Evolutionary conservation across 2,113 vertebrate species (phyloP).

Genomic region (Tyto alba): DNA sequence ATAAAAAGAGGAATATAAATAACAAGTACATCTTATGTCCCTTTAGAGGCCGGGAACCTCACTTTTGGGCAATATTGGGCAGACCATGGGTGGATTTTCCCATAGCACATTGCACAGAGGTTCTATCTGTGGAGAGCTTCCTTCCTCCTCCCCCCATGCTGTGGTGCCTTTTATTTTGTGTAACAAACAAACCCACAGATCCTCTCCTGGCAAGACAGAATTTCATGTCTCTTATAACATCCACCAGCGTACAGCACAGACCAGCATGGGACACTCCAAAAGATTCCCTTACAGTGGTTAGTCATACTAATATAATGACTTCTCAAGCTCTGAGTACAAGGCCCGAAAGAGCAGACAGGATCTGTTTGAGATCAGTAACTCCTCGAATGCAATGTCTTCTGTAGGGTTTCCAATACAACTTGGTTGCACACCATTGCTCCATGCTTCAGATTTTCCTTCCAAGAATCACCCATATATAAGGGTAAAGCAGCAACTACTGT

Average conservation of each 20-base stretch:
- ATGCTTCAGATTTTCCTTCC: background rate
- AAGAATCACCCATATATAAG: background rate
- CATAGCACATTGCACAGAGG: rapidly evolving
- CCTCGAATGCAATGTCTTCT: background rate
- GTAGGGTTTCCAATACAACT: background rate
- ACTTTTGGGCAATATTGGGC: background rate
- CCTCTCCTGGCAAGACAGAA: background rate
- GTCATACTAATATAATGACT: background rate
- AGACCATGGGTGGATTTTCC: background rate
- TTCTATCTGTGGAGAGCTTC: background rate
- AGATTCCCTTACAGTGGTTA: background rate
- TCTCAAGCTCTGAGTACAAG: background rate
- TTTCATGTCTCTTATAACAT: background rate
- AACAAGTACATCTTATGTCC: background rate
- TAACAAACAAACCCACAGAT: background rate
- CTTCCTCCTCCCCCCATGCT: background rate
- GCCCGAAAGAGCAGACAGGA: background rate
- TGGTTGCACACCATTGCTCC: background rate
- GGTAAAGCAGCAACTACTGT: background rate
- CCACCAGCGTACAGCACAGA: background rate
- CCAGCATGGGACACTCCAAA: background rate
- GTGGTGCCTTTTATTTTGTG: background rate
- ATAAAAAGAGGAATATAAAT: background rate
- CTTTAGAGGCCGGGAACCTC: background rate
- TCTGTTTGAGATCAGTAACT: background rate